phyloP scores from a whole-genome alignment of 23 tunicate genomes.

The Aplidium turbinatum region DNA sequence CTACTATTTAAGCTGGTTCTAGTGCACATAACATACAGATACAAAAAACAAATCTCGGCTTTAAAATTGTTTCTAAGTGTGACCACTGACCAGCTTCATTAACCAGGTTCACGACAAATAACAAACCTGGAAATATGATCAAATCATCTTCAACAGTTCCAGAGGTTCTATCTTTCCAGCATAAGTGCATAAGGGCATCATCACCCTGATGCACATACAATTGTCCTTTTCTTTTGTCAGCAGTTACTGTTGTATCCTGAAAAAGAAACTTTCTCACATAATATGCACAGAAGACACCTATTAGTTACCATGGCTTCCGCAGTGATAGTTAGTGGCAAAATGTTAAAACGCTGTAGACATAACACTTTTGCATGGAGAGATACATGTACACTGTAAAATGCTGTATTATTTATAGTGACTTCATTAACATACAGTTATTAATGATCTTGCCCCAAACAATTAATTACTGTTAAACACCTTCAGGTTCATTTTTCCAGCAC shows the following conservation, averaged over 20 bases:
- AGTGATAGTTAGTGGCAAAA: background rate
- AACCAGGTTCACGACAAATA: too few species aligned
- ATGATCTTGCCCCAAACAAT: too few species aligned
- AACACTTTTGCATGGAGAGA: background rate
- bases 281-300: background rate
- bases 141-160: conserved; percentile 93
- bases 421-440: too few species aligned
- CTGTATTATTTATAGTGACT: too few species aligned
- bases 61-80: too few species aligned
- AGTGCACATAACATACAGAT: too few species aligned
- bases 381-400: too few species aligned
- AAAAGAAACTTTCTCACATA: background rate
- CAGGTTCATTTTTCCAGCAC: conserved; percentile 83
- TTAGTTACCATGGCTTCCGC: too few species aligned
- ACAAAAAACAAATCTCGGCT: too few species aligned
- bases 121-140: conserved; percentile 87
- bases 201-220: conserved; percentile 77
- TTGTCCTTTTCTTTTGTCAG: conserved; percentile 91
- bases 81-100: too few species aligned
- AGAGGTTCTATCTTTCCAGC: conserved; percentile 94
- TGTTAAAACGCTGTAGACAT: background rate
- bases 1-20: too few species aligned
- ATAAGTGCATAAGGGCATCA: conserved; percentile 86
- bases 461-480: conserved; percentile 25
- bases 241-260: conserved; percentile 87